A percentile compares a stretch with the other conserved stretches of the same genome.
These are phyloP conservation scores for Mercenaria mercenaria DNA, from an alignment of 1,140 invertebrate genomes.

Conservation along the genomic window DNA sequence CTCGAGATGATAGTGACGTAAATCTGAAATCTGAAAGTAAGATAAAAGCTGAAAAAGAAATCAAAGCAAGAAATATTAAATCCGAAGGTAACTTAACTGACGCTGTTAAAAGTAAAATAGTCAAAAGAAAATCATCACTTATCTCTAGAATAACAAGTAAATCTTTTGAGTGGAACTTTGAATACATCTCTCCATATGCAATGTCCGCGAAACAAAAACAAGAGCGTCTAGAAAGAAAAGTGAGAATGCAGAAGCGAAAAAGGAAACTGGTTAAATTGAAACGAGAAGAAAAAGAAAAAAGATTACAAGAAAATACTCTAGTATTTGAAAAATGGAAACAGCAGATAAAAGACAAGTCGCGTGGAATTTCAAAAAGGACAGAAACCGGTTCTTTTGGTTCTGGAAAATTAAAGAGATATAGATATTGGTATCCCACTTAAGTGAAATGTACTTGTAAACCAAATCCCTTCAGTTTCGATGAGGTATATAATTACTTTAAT, in stretches of 20 bases:
- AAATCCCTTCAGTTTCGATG: too few species aligned
- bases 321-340: constrained; percentile 36
- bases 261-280: neutral
- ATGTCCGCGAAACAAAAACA: constrained; percentile 25
- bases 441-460: too few species aligned
- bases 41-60: neutral
- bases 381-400: too few species aligned
- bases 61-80: neutral
- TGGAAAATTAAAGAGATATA: too few species aligned
- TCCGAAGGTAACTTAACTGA: neutral
- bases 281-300: neutral
- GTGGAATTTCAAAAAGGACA: too few species aligned
- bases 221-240: neutral
- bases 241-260: neutral
- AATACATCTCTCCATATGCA: constrained; percentile 38
- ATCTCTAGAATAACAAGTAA: neutral
- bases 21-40: neutral
- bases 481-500: too few species aligned
- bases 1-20: neutral
- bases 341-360: neutral
- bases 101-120: neutral
- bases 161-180: constrained; percentile 40
- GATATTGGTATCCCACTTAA: too few species aligned
- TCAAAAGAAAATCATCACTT: neutral
- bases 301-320: neutral